Evolutionary conservation across 2,888 invertebrate species (phyloP).

Genomic region (Chloroclystis v-ata): DNA sequence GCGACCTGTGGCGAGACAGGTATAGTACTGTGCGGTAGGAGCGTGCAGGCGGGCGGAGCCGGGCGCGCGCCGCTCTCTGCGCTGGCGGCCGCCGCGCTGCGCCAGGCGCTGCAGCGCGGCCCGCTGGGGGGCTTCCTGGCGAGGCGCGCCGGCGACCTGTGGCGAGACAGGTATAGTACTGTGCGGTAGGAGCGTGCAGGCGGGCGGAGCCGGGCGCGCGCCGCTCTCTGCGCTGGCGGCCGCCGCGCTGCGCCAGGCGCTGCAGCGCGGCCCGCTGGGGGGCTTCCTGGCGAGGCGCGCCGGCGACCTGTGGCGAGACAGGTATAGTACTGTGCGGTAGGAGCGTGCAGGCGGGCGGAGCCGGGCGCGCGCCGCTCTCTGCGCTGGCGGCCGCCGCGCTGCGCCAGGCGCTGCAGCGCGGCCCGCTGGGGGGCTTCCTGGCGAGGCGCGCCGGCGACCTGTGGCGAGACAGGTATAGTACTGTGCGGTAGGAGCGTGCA

Average conservation of each 20-base stretch:
- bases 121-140: slow-evolving; percentile 90
- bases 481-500: not conserved
- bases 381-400: slow-evolving; percentile 88
- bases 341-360: slow-evolving; percentile 40
- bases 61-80: slow-evolving; percentile 76
- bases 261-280: slow-evolving; percentile 91
- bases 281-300: slow-evolving; percentile 86
- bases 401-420: slow-evolving; percentile 88
- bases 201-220: slow-evolving; percentile 54
- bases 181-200: slow-evolving; percentile 10
- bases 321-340: slow-evolving; percentile 48
- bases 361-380: slow-evolving; percentile 69
- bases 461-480: slow-evolving; percentile 79
- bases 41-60: slow-evolving; percentile 43
- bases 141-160: slow-evolving; percentile 85
- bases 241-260: slow-evolving; percentile 88
- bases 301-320: slow-evolving; percentile 84
- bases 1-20: slow-evolving; percentile 84
- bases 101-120: slow-evolving; percentile 89
- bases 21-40: slow-evolving; percentile 33
- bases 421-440: slow-evolving; percentile 90
- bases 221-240: slow-evolving; percentile 83
- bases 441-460: slow-evolving; percentile 86
- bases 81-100: slow-evolving; percentile 87
- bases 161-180: slow-evolving; percentile 78